Evolutionary conservation across 2,113 vertebrate species (phyloP).

Genomic region (Bujurquina vittata): DNA sequence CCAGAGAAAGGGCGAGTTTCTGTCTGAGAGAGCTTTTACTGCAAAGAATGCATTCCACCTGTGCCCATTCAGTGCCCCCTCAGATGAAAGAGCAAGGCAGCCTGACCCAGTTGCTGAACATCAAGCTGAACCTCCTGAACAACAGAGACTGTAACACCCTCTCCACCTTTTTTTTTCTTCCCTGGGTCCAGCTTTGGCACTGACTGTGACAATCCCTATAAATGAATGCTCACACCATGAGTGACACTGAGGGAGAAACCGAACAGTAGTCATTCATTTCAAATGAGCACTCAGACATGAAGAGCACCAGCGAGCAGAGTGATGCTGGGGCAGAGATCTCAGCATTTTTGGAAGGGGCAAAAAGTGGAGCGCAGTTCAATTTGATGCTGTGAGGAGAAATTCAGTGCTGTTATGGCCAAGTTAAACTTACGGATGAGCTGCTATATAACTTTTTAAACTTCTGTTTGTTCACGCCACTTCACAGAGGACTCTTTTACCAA

Average conservation of each 20-base stretch:
- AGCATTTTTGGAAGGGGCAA: neutral
- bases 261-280: constrained; percentile 39
- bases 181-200: constrained; percentile 15
- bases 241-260: constrained; percentile 10
- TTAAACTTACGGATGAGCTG: neutral
- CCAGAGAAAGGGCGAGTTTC: neutral
- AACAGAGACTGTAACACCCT: constrained; percentile 5
- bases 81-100: constrained; percentile 17
- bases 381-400: neutral
- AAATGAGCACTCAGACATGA: constrained; percentile 24
- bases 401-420: neutral
- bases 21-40: neutral
- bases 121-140: constrained; percentile 1
- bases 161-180: neutral
- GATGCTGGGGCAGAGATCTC: neutral
- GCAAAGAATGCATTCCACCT: constrained; percentile 5
- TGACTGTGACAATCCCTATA: constrained; percentile 14
- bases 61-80: neutral
- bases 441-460: neutral
- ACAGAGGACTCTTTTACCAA: neutral
- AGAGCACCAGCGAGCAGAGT: constrained; percentile 12
- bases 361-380: constrained; percentile 6
- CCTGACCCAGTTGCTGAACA: constrained; percentile 24
- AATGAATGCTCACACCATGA: constrained; percentile 5
- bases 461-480: neutral